These are phyloP conservation scores for Aporophyla nigra DNA, from an alignment of 2,888 invertebrate genomes.

Conservation along the genomic window DNA sequence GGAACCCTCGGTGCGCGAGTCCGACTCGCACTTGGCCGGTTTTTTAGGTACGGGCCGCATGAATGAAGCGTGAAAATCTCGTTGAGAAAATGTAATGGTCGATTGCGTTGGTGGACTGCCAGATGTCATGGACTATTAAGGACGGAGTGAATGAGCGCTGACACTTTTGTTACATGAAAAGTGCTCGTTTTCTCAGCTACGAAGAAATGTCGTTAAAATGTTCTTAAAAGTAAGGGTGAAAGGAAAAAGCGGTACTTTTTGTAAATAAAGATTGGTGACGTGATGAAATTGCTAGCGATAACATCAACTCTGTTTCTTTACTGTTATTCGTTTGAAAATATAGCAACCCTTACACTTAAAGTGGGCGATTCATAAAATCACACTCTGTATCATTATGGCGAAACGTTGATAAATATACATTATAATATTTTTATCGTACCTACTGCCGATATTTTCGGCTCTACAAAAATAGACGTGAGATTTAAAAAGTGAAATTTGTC, in stretches of 20 bases:
- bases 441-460: conserved; percentile 45
- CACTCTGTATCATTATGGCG: conserved; percentile 4
- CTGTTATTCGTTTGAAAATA: background rate
- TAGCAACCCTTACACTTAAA: conserved; percentile 27
- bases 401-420: conserved; percentile 48
- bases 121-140: conserved; percentile 70
- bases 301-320: conserved; percentile 22
- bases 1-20: too few species aligned
- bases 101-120: conserved; percentile 68
- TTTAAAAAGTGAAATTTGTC: conserved; percentile 43
- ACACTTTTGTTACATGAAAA: conserved; percentile 52
- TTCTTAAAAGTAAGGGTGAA: conserved; percentile 23
- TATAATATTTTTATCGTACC: conserved; percentile 45
- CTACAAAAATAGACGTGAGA: conserved; percentile 36
- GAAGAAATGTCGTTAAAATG: conserved; percentile 39
- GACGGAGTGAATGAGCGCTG: conserved; percentile 59
- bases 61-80: conserved; percentile 72
- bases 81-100: conserved; percentile 70
- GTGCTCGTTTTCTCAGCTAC: conserved; percentile 32
- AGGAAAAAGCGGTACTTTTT: conserved; percentile 11
- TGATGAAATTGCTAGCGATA: conserved; percentile 37
- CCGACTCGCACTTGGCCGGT: too few species aligned
- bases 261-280: background rate
- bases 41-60: conserved; percentile 64
- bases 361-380: conserved; percentile 44